These are phyloP conservation scores for Grapholita molesta DNA, from an alignment of 1,140 invertebrate genomes.

Conservation along the genomic window DNA sequence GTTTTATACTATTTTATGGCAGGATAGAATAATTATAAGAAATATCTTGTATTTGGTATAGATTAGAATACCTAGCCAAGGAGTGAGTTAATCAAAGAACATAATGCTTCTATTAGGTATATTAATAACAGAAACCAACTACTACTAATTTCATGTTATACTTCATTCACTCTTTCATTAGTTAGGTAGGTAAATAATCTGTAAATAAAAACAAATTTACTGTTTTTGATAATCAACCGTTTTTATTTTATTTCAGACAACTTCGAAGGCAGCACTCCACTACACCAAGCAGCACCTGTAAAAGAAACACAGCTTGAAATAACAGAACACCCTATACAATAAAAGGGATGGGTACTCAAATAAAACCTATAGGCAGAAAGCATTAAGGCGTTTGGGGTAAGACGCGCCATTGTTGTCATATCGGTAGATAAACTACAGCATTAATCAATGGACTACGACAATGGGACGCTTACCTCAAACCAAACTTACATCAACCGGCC, in stretches of 20 bases:
- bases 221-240: background rate
- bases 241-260: slow-evolving; percentile 5
- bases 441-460: slow-evolving; percentile 70
- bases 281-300: slow-evolving; percentile 22
- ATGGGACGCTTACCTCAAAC: slow-evolving; percentile 65
- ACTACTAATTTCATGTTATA: too few species aligned
- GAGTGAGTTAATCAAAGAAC: too few species aligned
- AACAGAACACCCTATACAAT: slow-evolving; percentile 49
- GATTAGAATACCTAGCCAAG: too few species aligned
- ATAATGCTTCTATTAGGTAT: too few species aligned
- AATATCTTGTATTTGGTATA: too few species aligned
- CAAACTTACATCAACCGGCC: slow-evolving; percentile 38
- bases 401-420: slow-evolving; percentile 73
- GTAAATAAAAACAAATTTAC: background rate
- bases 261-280: background rate
- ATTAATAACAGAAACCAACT: too few species aligned
- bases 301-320: slow-evolving; percentile 22
- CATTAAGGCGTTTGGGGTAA: slow-evolving; percentile 68
- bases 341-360: slow-evolving; percentile 55
- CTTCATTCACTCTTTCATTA: background rate
- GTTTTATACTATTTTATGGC: too few species aligned
- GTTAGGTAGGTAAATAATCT: background rate
- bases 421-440: slow-evolving; percentile 73
- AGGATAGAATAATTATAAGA: too few species aligned
- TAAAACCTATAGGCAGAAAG: slow-evolving; percentile 63